Conservation (phyloP, 92 coral and sea anemone genomes). For the Bergia puertoricense region DNA sequence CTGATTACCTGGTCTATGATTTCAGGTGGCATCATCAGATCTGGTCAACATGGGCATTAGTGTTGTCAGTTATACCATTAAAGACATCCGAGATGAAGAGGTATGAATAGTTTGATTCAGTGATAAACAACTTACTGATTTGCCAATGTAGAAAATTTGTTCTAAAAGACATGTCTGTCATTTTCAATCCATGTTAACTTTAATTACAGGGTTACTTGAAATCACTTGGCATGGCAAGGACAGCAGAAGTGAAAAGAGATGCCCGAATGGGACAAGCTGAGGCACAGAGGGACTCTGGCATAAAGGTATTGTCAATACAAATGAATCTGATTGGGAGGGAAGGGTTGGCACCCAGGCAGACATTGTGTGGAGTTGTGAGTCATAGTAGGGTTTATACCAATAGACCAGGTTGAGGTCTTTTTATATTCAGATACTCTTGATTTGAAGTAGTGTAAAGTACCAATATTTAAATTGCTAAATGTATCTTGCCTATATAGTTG, state of each 20-base stretch:
- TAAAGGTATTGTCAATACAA: conserved; percentile 66
- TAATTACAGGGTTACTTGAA: conserved; percentile 78
- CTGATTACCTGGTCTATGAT: too few species aligned
- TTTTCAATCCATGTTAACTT: neutral
- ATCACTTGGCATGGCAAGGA: conserved; percentile 97
- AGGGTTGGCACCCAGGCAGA: neutral
- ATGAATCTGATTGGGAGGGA: neutral
- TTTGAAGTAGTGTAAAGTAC: too few species aligned
- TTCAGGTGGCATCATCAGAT: conserved; percentile 96
- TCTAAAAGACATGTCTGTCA: neutral
- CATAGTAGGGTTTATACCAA: too few species aligned
- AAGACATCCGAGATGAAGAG: conserved; percentile 96
- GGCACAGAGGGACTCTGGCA: conserved; percentile 96
- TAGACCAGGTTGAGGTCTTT: too few species aligned
- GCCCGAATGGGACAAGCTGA: conserved; percentile 99
- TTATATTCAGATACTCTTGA: too few species aligned
- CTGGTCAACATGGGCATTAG: conserved; percentile 96
- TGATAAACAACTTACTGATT: neutral
- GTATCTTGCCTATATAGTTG: too few species aligned
- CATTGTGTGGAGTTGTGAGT: too few species aligned
- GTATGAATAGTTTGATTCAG: conserved; percentile 33
- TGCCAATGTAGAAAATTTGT: neutral
- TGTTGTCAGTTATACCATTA: conserved; percentile 96
- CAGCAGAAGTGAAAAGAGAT: conserved; percentile 97
- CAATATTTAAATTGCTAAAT: too few species aligned